phyloP scores from a whole-genome alignment of 1,140 invertebrate species.

The Drosophila biarmipes region DNA sequence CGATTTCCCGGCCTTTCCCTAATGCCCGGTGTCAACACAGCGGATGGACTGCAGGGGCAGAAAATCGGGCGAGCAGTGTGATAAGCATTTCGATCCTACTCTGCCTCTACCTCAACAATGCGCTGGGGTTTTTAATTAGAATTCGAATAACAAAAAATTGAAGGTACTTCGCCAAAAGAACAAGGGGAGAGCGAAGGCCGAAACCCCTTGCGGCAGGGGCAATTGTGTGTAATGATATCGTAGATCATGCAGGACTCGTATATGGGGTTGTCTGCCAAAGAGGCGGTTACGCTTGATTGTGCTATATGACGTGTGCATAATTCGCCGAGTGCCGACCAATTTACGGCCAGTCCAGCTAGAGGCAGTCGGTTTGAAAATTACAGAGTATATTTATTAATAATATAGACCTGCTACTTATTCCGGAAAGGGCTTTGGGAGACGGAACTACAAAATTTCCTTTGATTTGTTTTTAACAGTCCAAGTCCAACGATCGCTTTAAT shows the following conservation, averaged over 20 bases:
- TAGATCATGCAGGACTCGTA: constrained; percentile 18
- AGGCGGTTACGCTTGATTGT: constrained; percentile 81
- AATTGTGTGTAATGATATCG: constrained; percentile 75
- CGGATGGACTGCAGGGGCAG: constrained; percentile 21
- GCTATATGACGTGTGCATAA: constrained; percentile 76
- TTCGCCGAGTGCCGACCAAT: constrained; percentile 30
- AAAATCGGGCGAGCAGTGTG: constrained; percentile 59
- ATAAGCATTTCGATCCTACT: constrained; percentile 66
- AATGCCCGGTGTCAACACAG: constrained; percentile 75
- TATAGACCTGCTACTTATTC: not conserved
- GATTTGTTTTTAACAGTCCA: no score
- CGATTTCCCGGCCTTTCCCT: constrained; percentile 36
- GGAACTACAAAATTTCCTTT: not conserved
- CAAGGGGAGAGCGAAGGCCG: constrained; percentile 13
- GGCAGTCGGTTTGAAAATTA: not conserved
- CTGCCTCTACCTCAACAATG: constrained; percentile 64
- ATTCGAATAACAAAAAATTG: constrained; percentile 60
- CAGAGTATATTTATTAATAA: not conserved
- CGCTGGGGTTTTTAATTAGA: constrained; percentile 78
- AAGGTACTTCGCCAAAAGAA: constrained; percentile 50
- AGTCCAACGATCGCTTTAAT: not conserved
- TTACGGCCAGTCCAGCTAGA: constrained; percentile 8
- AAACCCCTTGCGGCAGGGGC: constrained; percentile 45
- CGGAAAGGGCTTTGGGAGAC: not conserved
- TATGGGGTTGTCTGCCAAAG: constrained; percentile 49